phyloP scores from a whole-genome alignment of 2,113 vertebrate species.

The Onychostoma macrolepis region DNA sequence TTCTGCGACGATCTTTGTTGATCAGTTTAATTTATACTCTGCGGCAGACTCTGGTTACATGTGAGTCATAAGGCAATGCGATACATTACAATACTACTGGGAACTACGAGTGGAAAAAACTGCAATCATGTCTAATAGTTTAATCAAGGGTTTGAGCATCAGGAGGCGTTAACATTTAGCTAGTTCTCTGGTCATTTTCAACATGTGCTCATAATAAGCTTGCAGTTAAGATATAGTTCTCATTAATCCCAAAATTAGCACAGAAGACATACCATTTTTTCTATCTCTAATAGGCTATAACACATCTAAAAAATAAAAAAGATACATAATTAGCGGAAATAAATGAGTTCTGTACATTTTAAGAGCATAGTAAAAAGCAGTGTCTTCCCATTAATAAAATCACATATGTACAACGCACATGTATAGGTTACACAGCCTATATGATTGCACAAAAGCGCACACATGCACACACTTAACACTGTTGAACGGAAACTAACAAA shows the following conservation, averaged over 20 bases:
- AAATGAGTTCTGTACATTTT: neutral
- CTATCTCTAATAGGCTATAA: no score
- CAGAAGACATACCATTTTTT: no score
- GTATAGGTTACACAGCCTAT: neutral
- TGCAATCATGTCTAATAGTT: no score
- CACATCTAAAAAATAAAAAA: no score
- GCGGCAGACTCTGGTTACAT: no score
- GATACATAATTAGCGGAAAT: neutral
- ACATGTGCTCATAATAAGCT: neutral
- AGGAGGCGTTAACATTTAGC: neutral
- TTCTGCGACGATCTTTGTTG: no score
- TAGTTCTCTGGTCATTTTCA: neutral
- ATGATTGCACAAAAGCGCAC: neutral
- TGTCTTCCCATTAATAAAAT: neutral
- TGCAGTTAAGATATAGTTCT: neutral
- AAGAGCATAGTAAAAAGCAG: neutral
- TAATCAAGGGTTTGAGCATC: no score
- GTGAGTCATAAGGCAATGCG: no score
- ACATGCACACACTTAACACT: neutral
- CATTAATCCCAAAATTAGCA: neutral
- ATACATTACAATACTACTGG: no score
- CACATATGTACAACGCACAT: neutral
- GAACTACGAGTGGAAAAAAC: no score
- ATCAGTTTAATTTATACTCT: no score
- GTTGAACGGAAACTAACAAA: conserved; percentile 40